phyloP scores from a whole-genome alignment of 2,888 invertebrate genomes.

The Drosophila kokeensis region DNA sequence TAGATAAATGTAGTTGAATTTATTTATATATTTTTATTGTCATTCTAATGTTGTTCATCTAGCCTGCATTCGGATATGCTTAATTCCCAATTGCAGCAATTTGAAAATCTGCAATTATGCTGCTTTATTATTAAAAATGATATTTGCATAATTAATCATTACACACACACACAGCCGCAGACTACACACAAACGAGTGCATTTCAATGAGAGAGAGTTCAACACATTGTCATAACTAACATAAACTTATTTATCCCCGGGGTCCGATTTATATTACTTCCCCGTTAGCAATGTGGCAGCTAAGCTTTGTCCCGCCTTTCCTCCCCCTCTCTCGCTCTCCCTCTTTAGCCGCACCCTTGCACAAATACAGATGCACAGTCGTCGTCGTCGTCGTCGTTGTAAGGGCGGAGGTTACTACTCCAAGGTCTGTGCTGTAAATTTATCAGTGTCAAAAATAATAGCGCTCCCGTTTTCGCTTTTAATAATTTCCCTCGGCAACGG shows the following conservation, averaged over 20 bases:
- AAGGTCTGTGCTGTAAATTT: slow-evolving; percentile 76
- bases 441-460: slow-evolving; percentile 81
- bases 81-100: slow-evolving; percentile 2
- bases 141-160: slow-evolving; percentile 63
- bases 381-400: slow-evolving; percentile 15
- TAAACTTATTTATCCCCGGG: slow-evolving; percentile 79
- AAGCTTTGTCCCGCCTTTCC: slow-evolving; percentile 1
- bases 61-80: neutral
- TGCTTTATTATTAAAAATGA: slow-evolving; percentile 46
- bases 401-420: slow-evolving; percentile 66
- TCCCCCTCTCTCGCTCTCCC: neutral
- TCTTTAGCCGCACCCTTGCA: slow-evolving; percentile 24
- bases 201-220: slow-evolving; percentile 35
- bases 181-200: slow-evolving; percentile 43
- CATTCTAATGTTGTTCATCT: neutral
- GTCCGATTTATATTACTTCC: slow-evolving; percentile 81
- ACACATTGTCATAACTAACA: slow-evolving; percentile 78
- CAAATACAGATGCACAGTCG: slow-evolving; percentile 26
- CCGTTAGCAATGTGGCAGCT: slow-evolving; percentile 60
- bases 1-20: neutral
- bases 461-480: slow-evolving; percentile 78
- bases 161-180: neutral
- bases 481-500: slow-evolving; percentile 74
- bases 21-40: neutral
- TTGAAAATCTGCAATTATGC: slow-evolving; percentile 22